Conservation (phyloP, 2,113 vertebrate genomes). For the Asarcornis scutulata region DNA sequence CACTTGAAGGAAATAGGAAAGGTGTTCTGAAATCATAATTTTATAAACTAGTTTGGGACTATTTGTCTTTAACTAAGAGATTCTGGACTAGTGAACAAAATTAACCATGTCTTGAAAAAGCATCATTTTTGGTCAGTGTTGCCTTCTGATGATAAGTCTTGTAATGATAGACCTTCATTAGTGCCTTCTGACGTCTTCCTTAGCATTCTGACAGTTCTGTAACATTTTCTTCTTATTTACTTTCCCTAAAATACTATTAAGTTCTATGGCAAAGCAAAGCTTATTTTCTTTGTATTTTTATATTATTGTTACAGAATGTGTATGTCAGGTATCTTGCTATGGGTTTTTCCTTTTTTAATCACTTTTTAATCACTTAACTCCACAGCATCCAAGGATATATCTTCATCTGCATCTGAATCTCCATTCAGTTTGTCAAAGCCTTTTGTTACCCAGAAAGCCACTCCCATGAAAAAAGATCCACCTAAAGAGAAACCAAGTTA, state of each 20-base stretch:
- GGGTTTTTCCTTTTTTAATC: neutral
- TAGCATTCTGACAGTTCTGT: neutral
- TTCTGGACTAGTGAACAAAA: neutral
- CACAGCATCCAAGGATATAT: slow-evolving; percentile 58
- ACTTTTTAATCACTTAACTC: neutral
- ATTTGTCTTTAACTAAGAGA: neutral
- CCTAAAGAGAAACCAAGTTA: slow-evolving; percentile 86
- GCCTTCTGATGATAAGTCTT: neutral
- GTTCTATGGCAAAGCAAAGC: neutral
- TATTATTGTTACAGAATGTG: neutral
- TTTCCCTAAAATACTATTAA: neutral
- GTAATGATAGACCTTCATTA: accelerated
- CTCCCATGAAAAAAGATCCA: slow-evolving; percentile 78
- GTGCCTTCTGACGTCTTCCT: neutral
- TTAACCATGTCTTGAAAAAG: neutral
- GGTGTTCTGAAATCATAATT: neutral
- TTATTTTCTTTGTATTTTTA: neutral
- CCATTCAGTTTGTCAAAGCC: slow-evolving; percentile 55
- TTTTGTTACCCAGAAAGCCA: slow-evolving; percentile 47
- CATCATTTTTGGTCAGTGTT: neutral
- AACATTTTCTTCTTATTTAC: neutral
- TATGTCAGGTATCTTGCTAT: neutral
- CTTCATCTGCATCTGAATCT: slow-evolving; percentile 1
- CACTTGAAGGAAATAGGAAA: neutral
- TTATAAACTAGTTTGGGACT: neutral